Base-by-base conservation (phyloP, 2,888 invertebrate genomes). In the Caenorhabditis imperialis region DNA sequence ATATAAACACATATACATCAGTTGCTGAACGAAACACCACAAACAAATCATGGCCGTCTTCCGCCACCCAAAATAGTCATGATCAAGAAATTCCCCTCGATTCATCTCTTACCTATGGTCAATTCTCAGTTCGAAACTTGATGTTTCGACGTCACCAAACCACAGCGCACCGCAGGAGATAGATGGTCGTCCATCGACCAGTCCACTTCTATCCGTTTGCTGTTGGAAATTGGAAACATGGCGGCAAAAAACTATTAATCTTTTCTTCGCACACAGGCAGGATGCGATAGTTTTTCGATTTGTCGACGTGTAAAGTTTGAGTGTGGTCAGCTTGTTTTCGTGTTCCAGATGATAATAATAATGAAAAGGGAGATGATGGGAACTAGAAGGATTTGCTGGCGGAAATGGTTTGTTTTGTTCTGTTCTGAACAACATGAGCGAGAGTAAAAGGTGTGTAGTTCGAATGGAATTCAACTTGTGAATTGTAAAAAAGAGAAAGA, bases 141-240 rank as follows among this genome's bases (percentile, higher is more conserved):
- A 50, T 67, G 44, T 57, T 44, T 67, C 57, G 25, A 67, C 67
- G 67, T 67, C 67, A 67, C 20, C 50, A 51, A 67, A 67, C 67
- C 57, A 65, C 47, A 38, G 48, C 47, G 33, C 48, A 50, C 44
- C 51, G 55, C 6, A 30, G 30, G 10, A 38, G 45, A 58, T 38
- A 48, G 60, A 54, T 50, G 65, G 55, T 55, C 55, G 55, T 65
- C 65, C 55, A 55, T 55, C 65, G 55, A 65, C 61, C 40, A 62
- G 23, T 18, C 16, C 33, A 18, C 20, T 25, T 47, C 16, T 58
- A 12, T 51, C 35, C 20, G 23, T 27, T 14, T 27, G 12, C 23
- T 8, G 16, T 7, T 40, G 16, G 16, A 27, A 18, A 33, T 50
- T 23, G 30, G 35, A 35, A 57, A 18, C 20, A n/a, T 35, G 35